Evolutionary conservation across 2,797 vertebrate species (phyloP).

Genomic region (Alcedo atthis): DNA sequence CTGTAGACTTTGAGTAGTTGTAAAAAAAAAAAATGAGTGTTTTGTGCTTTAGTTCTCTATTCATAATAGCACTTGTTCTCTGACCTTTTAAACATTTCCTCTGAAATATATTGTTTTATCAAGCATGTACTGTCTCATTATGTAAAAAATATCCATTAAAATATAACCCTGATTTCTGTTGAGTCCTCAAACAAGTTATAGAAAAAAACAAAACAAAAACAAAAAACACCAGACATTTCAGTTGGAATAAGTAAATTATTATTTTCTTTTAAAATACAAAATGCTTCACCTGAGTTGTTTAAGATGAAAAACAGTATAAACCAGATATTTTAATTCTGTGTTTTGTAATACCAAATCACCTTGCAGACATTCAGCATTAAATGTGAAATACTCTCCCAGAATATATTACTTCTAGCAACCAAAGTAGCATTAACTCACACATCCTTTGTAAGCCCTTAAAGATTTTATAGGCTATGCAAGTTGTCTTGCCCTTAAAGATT

Average conservation of each 20-base stretch:
- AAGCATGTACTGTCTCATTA: neutral
- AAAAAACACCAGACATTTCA: neutral
- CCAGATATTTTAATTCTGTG: neutral
- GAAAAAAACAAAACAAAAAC: neutral
- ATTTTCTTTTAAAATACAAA: neutral
- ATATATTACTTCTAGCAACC: conserved; percentile 4
- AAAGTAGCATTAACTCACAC: conserved; percentile 14
- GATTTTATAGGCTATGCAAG: conserved; percentile 17
- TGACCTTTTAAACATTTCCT: neutral
- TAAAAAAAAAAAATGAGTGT: neutral
- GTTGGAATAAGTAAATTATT: neutral
- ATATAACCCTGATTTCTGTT: neutral
- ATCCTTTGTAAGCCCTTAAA: conserved; percentile 16
- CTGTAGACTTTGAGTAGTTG: neutral
- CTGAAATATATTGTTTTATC: neutral
- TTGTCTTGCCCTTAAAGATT: conserved; percentile 1
- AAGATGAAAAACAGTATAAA: neutral
- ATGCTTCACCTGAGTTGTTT: neutral
- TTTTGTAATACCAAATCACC: neutral
- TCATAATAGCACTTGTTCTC: neutral
- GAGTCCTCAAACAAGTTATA: neutral
- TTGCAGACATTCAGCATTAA: neutral
- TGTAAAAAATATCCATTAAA: neutral
- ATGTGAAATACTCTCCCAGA: neutral
- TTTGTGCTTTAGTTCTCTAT: neutral